A percentile compares a stretch with the other conserved stretches of the same genome.
These are phyloP conservation scores for Panulirus ornatus DNA, from an alignment of 1,140 invertebrate species.

Conservation along the genomic window DNA sequence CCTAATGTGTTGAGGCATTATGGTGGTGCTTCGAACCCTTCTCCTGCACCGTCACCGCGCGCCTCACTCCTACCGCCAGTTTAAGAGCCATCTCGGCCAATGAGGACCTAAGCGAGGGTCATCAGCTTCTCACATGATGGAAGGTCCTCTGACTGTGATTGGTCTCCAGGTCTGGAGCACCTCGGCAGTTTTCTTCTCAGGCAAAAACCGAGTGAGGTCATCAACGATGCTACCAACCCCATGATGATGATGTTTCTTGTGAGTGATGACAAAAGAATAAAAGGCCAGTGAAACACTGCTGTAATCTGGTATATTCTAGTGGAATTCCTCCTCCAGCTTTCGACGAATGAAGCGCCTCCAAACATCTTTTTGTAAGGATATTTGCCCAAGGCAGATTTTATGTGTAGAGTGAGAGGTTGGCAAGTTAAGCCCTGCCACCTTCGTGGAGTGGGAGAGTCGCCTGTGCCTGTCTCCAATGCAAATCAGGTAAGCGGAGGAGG, in stretches of 20 bases:
- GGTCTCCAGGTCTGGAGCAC: neutral
- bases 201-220: conserved; percentile 43
- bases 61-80: conserved; percentile 2
- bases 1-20: too few species aligned
- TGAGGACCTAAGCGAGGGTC: conserved; percentile 33
- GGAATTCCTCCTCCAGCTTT: neutral
- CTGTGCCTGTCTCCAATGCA: conserved; percentile 60
- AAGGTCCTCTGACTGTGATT: conserved; percentile 31
- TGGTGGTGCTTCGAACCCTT: neutral
- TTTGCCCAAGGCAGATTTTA: conserved; percentile 21
- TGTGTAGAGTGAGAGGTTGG: conserved; percentile 8
- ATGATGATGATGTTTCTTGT: conserved; percentile 17
- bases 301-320: too few species aligned
- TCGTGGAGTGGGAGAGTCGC: conserved; percentile 44
- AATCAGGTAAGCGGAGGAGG: conserved; percentile 59
- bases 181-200: conserved; percentile 12
- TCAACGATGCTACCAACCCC: conserved; percentile 28
- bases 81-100: conserved; percentile 41
- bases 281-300: too few species aligned
- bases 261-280: too few species aligned
- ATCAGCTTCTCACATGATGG: conserved; percentile 31
- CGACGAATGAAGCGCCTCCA: neutral
- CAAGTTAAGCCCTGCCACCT: conserved; percentile 35
- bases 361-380: too few species aligned
- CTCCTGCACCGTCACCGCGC: neutral